A percentile compares a stretch with the other conserved stretches of the same genome.
These are phyloP conservation scores for Trissolcus basalis DNA, from an alignment of 1,140 invertebrate genomes.

Conservation along the genomic window DNA sequence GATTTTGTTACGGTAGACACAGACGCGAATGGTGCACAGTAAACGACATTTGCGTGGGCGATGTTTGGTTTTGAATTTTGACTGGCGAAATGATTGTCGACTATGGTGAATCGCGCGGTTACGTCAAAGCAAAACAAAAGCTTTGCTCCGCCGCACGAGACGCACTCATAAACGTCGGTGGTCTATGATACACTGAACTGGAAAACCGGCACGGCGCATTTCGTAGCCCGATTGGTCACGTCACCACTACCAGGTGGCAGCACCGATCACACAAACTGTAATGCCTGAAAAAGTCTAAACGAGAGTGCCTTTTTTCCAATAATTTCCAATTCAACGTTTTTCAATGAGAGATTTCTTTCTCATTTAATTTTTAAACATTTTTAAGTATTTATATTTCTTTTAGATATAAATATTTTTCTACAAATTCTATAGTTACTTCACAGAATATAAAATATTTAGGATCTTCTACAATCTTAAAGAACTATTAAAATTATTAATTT, in stretches of 20 bases:
- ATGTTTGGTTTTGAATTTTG: not conserved
- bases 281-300: no score
- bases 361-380: no score
- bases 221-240: constrained; percentile 2
- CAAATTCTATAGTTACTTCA: no score
- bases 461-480: no score
- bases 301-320: no score
- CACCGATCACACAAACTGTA: constrained; percentile 2
- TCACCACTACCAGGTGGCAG: constrained; percentile 1
- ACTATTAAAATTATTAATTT: no score
- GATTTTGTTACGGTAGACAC: constrained; percentile 7
- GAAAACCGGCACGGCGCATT: constrained; percentile 30
- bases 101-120: constrained; percentile 12
- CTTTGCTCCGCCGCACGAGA: not conserved
- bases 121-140: constrained; percentile 44
- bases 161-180: constrained; percentile 24
- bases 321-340: no score
- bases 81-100: not conserved
- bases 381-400: no score
- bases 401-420: no score
- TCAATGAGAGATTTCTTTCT: no score
- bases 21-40: not conserved
- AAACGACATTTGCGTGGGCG: constrained; percentile 7
- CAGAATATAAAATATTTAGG: no score
- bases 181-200: constrained; percentile 36